Base-by-base conservation (phyloP, 2,888 invertebrate genomes). In the Cephus runcator region DNA sequence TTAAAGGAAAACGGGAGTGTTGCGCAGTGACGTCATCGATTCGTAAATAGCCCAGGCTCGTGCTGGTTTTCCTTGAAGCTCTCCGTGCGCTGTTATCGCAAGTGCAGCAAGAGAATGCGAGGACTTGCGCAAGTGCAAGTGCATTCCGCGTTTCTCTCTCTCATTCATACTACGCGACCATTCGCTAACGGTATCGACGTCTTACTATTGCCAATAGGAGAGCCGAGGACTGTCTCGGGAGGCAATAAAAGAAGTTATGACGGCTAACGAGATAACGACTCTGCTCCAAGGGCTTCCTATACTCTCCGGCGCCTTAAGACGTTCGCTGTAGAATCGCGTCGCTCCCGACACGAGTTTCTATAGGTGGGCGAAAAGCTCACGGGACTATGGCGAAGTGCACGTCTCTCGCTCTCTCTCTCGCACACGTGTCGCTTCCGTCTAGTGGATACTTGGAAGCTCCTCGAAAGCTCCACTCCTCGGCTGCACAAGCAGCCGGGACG, bases 241-340 rank as follows among this genome's bases (percentile, higher is more conserved):
- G 71, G 71, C 23, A 34, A 34, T 71, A 35, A 74, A 74, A 34
- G 35, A 34, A 35, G 74, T 34, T 74, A 74, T 12, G 36, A 74
- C 74, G 9, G 12, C 35, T 74, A 34, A 74, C 74, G 35, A 74
- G 35, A 35, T 74, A 74, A 74, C n/a, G 30, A 35, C 74, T 34
- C 15, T 35, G 1, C 35, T 34, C 31, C 35, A 34, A 35, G 74
- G 74, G 36, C 36, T 74, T 74, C 74, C 35, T 34, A 0, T 34
- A 15, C 11, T 34, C 36, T 56, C 56, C 0, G 23, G 23, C 56
- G 56, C 56, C 23, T 56, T 23, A 23, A 56, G 56, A 23, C 56
- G 23, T 2, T 23, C 2, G 2, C 35, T 12, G 9, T 34, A 3
- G 56, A 56, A 56, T 31, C 31, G 31, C 31, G 31, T 31, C 31